These are phyloP conservation scores for Melieria omissa DNA, from an alignment of 2,888 invertebrate genomes.

Conservation along the genomic window DNA sequence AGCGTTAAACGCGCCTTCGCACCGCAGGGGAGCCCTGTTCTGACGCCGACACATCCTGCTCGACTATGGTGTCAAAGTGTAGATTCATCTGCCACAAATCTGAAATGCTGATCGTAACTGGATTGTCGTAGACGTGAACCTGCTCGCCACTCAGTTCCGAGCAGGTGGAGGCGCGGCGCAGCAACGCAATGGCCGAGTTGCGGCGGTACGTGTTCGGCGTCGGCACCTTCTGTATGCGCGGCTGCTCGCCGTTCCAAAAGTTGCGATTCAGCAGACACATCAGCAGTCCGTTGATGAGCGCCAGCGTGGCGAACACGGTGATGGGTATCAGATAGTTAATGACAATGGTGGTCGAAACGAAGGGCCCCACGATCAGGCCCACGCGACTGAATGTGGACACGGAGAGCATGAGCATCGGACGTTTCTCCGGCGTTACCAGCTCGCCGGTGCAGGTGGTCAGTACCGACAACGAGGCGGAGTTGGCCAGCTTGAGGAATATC, in stretches of 20 bases:
- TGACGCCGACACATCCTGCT: slow-evolving; percentile 40
- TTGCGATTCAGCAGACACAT: slow-evolving; percentile 60
- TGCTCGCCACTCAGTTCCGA: slow-evolving; percentile 48
- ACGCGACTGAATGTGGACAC: slow-evolving; percentile 60
- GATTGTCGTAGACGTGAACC: slow-evolving; percentile 48
- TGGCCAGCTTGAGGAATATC: slow-evolving; percentile 62
- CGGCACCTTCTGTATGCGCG: slow-evolving; percentile 55
- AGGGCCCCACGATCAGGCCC: slow-evolving; percentile 58
- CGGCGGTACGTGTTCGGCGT: slow-evolving; percentile 59
- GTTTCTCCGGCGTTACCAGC: slow-evolving; percentile 58
- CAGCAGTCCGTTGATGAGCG: slow-evolving; percentile 57
- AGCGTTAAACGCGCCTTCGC: neutral
- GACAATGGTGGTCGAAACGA: slow-evolving; percentile 56
- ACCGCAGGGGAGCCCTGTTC: neutral
- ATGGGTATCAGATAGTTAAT: slow-evolving; percentile 60
- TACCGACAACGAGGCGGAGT: slow-evolving; percentile 62
- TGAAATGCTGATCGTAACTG: slow-evolving; percentile 54
- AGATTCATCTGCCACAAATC: slow-evolving; percentile 58
- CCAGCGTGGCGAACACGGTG: slow-evolving; percentile 59
- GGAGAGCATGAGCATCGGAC: slow-evolving; percentile 56
- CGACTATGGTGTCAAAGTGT: slow-evolving; percentile 46
- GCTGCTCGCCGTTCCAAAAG: slow-evolving; percentile 60
- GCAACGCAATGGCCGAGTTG: slow-evolving; percentile 54
- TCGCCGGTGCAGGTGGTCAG: slow-evolving; percentile 65
- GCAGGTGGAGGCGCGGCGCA: slow-evolving; percentile 51